Evolutionary conservation across 1,140 invertebrate genomes (phyloP), one percentile per base, ranked within the genome.

Genomic region (Probaryconus sp.): DNA sequence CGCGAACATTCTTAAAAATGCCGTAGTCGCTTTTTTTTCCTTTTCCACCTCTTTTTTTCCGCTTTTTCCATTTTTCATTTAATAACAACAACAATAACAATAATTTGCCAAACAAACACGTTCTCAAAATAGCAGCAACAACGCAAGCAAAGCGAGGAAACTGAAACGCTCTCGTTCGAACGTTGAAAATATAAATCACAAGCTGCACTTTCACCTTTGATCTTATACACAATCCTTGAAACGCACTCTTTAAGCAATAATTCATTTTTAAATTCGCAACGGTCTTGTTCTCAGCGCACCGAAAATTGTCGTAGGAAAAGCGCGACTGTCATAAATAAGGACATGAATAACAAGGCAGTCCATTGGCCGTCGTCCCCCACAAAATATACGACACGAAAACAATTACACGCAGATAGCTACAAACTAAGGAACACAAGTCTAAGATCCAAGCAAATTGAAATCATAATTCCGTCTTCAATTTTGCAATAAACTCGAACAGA

Each of bases 311-410:
- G n/a, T n/a, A n/a, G n/a, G n/a, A 37, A 67, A 56, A 67, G 42
- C 51, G 14, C 33, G 43, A 38, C 42, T 68, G 37, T 60, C 53
- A 47, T 68, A 58, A 68, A 68, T 68, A 68, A 68, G 53, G 37
- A 37, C 37, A 67, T 56, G 63, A 67, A 67, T 56, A 67, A 67
- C 51, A 65, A 53, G 48, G 20, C 50, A 40, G 63, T 48, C 43
- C 51, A 67, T 47, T 67, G 50, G 42, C 51, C 30, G 63, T 67
- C 51, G 63, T 67, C 43, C 51, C 50, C 53, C 43, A 10, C 53
- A 51, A 68, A 68, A 69, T 69, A 60, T 69, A 69, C 26, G 55
- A 53, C 65, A 58, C 38, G 64, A 68, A 68, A 68, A 68, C 64
- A 68, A 68, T 69, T 69, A 60, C 55, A 33, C 37, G 18, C 45